Evolutionary conservation across 2,888 invertebrate genomes (phyloP).

Genomic region (Dryocosmus kuriphilus): DNA sequence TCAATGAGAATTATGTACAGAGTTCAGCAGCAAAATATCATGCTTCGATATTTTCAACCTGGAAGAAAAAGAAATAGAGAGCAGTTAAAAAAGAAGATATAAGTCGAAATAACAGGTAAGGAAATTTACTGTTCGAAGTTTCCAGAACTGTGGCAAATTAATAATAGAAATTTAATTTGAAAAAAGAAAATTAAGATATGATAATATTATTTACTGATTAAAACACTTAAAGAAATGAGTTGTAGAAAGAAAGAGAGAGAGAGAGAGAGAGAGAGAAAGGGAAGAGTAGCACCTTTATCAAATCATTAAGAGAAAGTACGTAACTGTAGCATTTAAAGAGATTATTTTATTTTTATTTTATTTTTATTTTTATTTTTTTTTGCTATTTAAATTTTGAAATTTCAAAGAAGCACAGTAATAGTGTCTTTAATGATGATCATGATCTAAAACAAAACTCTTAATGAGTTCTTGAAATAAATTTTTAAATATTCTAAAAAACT

Average conservation of each 20-base stretch:
- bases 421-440: not conserved
- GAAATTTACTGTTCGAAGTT: not conserved
- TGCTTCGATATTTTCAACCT: constrained; percentile 56
- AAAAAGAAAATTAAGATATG: constrained; percentile 59
- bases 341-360: not conserved
- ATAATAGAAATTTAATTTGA: not conserved
- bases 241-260: not conserved
- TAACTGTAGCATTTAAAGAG: not conserved
- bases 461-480: not conserved
- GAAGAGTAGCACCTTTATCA: not conserved
- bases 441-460: not conserved
- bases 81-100: constrained; percentile 2
- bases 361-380: not conserved
- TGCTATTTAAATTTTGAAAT: not conserved
- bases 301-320: not conserved
- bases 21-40: constrained; percentile 47
- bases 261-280: not conserved
- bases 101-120: not conserved
- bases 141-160: not conserved
- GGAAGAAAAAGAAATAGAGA: constrained; percentile 49
- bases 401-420: not conserved
- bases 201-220: constrained; percentile 39
- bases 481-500: not conserved
- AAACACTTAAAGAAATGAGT: constrained; percentile 30
- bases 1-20: constrained; percentile 41